Percentiles rank a stretch among this genome's conserved stretches.
Evolutionary conservation across 2,888 invertebrate genomes (phyloP).

Genomic region (Caenorhabditis sinica): DNA sequence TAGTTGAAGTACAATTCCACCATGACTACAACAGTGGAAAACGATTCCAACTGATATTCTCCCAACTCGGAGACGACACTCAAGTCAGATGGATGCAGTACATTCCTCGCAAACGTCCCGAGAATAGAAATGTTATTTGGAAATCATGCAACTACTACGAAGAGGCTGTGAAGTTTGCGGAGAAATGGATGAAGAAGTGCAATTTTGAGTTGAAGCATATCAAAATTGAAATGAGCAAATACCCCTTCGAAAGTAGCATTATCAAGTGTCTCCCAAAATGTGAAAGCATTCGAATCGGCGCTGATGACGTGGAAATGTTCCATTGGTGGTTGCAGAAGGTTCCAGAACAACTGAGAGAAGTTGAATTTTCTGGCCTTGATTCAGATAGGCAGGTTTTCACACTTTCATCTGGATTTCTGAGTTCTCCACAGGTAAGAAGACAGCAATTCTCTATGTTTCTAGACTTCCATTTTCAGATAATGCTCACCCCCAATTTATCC

Average conservation of each 20-base stretch:
- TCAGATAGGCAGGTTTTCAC: background rate
- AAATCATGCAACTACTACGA: constrained; percentile 19
- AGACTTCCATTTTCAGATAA: too few relatives aligned
- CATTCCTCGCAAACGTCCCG: background rate
- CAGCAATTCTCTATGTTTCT: too few relatives aligned
- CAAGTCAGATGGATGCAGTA: constrained; percentile 13
- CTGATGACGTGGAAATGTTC: too few relatives aligned
- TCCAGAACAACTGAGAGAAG: constrained; percentile 10
- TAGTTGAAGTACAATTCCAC: constrained; percentile 17
- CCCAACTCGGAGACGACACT: constrained; percentile 10
- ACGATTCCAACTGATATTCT: constrained; percentile 21
- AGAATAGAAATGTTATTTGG: background rate
- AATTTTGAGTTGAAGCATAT: background rate
- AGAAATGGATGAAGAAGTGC: constrained; percentile 28
- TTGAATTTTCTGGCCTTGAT: background rate
- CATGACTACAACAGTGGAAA: constrained; percentile 15
- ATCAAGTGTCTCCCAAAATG: constrained; percentile 16
- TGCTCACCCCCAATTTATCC: too few relatives aligned
- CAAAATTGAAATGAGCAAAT: constrained; percentile 11
- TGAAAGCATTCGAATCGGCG: background rate
- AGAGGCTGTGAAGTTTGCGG: constrained; percentile 33
- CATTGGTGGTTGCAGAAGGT: constrained; percentile 5
- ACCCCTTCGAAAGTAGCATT: background rate
- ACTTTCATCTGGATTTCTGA: background rate
- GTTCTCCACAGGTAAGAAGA: background rate